phyloP scores from a whole-genome alignment of 2,888 invertebrate species.

The Anticlea derivata region DNA sequence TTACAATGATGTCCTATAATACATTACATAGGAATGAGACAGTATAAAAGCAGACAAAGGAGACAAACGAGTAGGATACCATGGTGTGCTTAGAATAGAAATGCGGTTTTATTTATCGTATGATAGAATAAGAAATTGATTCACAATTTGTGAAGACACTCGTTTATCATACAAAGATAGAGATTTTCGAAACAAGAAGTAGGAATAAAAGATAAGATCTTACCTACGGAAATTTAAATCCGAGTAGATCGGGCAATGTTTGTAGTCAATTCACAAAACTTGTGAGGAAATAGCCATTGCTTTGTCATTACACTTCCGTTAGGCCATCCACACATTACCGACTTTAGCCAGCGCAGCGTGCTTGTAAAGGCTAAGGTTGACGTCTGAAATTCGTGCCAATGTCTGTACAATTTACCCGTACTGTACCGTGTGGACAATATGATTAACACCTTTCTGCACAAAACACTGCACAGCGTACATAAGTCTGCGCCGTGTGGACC shows the following conservation, averaged over 20 bases:
- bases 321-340: too few relatives aligned
- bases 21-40: background rate
- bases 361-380: too few relatives aligned
- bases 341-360: too few relatives aligned
- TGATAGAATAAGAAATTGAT: conserved; percentile 11
- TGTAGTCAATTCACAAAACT: background rate
- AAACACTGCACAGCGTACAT: too few relatives aligned
- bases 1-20: background rate
- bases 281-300: background rate
- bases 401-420: too few relatives aligned
- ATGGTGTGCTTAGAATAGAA: conserved; percentile 20
- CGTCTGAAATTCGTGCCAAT: too few relatives aligned
- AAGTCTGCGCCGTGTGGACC: too few relatives aligned
- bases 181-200: background rate
- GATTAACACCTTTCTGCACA: too few relatives aligned
- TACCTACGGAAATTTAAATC: too few relatives aligned
- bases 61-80: conserved; percentile 11
- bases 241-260: background rate
- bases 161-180: background rate
- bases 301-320: conserved; percentile 6
- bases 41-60: conserved; percentile 15
- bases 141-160: conserved; percentile 5
- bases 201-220: too few relatives aligned
- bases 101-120: conserved; percentile 8
- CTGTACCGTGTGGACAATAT: too few relatives aligned